Evolutionary conservation across 1,140 invertebrate genomes (phyloP), one percentile per base, ranked within the genome.

Genomic region (Oryctes rhinoceros): DNA sequence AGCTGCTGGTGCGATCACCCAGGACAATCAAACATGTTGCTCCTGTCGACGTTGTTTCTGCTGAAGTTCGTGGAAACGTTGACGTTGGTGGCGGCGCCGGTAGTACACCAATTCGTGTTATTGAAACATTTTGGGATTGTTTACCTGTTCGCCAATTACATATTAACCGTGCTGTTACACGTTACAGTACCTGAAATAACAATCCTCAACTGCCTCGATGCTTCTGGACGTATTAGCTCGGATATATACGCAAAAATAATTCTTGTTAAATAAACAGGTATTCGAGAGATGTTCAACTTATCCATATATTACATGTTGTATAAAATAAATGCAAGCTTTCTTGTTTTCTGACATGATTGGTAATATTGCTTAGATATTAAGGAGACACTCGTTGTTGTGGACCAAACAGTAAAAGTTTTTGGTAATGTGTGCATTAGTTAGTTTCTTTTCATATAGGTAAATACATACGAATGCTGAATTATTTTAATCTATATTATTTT

Each of bases 11-110:
- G 47, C 75, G 75, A 76, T 76, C 75, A 76, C 35, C 75, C 47
- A 76, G 75, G 37, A 76, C 75, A 76, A 76, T 76, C 75, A 76
- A 76, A 76, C 75, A 76, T 76, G 75, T 76, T 76, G 75, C 75
- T 76, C 15, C 47, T 76, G 75, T 76, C 37, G 39, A 71, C 65
- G 65, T 71, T 71, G 65, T 71, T 71, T 71, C 65, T 71, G 65
- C 65, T 71, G 65, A 71, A 71, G 65, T 71, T 71, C 65, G 65
- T 71, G 65, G 65, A 71, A 71, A 71, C 65, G 65, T 24, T 71
- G 65, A 71, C 35, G 65, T 71, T 71, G 65, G 65, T 24, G 65
- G 65, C 65, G 65, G 65, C 65, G 65, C 65, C 65, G 65, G 65
- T 71, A 30, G 65, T 71, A 71, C 75, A 76, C 75, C 75, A n/a